These are phyloP conservation scores for Penelope pileata DNA, from an alignment of 2,113 vertebrate genomes.

Conservation along the genomic window DNA sequence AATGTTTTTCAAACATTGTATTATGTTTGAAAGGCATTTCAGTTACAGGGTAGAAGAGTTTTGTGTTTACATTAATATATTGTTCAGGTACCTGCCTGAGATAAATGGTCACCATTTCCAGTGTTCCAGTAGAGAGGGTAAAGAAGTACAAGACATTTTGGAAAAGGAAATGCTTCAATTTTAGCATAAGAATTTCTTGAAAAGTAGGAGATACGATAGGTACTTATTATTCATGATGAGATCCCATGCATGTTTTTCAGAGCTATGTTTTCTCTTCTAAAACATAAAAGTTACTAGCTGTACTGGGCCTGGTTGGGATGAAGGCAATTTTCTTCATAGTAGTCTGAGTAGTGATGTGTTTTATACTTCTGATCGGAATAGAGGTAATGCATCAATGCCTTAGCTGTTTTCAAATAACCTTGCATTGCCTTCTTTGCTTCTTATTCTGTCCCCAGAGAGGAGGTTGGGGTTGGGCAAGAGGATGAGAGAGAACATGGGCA, in stretches of 20 bases:
- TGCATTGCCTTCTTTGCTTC: neutral
- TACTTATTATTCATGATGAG: neutral
- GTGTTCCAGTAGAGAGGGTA: neutral
- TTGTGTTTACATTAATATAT: neutral
- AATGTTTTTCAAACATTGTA: no score
- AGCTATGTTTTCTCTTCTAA: neutral
- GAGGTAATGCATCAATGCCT: neutral
- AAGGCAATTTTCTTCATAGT: neutral
- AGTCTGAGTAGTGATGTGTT: fast-evolving
- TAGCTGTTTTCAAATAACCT: neutral
- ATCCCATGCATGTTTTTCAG: neutral
- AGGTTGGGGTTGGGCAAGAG: neutral
- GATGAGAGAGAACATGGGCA: neutral
- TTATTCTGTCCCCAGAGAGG: neutral
- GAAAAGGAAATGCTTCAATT: neutral
- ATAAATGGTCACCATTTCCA: neutral
- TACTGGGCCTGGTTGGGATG: neutral
- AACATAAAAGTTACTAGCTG: neutral
- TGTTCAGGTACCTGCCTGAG: neutral
- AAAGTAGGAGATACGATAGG: neutral
- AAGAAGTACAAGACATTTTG: neutral
- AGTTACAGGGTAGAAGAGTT: fast-evolving
- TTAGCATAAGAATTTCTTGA: neutral
- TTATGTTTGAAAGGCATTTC: neutral
- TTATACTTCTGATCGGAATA: neutral